Conservation (phyloP, 2,888 invertebrate species). For the Tortrix viridana region DNA sequence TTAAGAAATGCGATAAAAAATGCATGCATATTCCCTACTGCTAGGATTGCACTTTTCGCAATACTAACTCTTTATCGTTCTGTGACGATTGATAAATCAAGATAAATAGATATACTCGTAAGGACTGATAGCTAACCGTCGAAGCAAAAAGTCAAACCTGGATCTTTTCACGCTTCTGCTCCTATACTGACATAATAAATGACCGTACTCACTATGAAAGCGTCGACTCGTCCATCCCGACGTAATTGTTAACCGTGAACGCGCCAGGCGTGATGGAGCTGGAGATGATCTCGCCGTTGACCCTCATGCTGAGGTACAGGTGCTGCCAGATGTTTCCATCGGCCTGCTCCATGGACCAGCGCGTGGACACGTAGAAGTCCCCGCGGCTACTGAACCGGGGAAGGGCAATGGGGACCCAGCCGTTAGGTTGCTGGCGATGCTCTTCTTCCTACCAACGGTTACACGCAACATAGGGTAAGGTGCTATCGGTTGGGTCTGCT, state of each 20-base stretch:
- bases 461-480: too few species aligned
- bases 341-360: constrained; percentile 67
- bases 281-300: constrained; percentile 59
- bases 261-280: constrained; percentile 81
- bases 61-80: too few species aligned
- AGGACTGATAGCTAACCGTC: too few species aligned
- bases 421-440: constrained; percentile 82
- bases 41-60: too few species aligned
- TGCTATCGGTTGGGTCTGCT: too few species aligned
- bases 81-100: too few species aligned
- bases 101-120: too few species aligned
- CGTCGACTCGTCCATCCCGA: constrained; percentile 78
- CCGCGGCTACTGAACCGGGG: constrained; percentile 82
- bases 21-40: too few species aligned
- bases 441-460: constrained; percentile 66
- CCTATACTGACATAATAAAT: background rate
- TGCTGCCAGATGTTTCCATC: constrained; percentile 82
- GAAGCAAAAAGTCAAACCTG: too few species aligned
- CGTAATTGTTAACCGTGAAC: constrained; percentile 84
- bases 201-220: constrained; percentile 62
- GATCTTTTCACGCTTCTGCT: background rate
- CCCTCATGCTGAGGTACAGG: constrained; percentile 63
- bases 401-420: constrained; percentile 88
- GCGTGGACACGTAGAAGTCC: constrained; percentile 69
- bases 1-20: too few species aligned